Percentiles rank a stretch among this genome's conserved stretches.
Conservation (phyloP, 2,113 vertebrate genomes). For the Perca fluviatilis region DNA sequence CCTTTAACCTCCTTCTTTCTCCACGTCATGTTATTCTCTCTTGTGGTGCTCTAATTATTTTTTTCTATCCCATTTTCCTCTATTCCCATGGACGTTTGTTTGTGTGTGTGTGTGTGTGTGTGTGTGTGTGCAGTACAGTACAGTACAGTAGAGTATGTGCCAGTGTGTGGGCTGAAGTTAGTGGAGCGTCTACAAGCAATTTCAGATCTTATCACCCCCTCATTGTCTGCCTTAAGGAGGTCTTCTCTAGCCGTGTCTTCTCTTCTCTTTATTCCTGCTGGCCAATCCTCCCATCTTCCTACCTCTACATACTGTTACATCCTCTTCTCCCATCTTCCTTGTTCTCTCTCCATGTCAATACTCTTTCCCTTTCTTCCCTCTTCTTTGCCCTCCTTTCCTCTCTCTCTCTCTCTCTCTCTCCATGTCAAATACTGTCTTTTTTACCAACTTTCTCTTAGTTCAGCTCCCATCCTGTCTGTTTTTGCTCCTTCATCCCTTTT, state of each 20-base stretch:
- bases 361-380: too few relatives aligned
- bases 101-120: conserved; percentile 17
- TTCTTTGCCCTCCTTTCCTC: neutral
- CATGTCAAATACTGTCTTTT: neutral
- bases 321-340: too few relatives aligned
- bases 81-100: conserved; percentile 39
- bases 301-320: conserved; percentile 22
- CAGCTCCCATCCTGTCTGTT: conserved; percentile 8
- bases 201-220: conserved; percentile 77
- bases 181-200: conserved; percentile 79
- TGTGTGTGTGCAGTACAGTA: conserved; percentile 11
- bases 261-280: conserved; percentile 45
- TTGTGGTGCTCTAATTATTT: conserved; percentile 68
- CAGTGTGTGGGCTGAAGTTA: conserved; percentile 71
- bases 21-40: conserved; percentile 58
- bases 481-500: neutral
- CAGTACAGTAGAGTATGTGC: conserved; percentile 53
- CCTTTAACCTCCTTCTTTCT: conserved; percentile 40
- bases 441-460: conserved; percentile 7
- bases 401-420: neutral
- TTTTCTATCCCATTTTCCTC: conserved; percentile 52
- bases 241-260: conserved; percentile 54
- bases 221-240: conserved; percentile 74
- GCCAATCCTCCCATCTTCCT: conserved; percentile 29
- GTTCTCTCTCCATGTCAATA: too few relatives aligned